These are phyloP conservation scores for Cepphus grylle DNA, from an alignment of 2,113 vertebrate genomes.

Conservation along the genomic window DNA sequence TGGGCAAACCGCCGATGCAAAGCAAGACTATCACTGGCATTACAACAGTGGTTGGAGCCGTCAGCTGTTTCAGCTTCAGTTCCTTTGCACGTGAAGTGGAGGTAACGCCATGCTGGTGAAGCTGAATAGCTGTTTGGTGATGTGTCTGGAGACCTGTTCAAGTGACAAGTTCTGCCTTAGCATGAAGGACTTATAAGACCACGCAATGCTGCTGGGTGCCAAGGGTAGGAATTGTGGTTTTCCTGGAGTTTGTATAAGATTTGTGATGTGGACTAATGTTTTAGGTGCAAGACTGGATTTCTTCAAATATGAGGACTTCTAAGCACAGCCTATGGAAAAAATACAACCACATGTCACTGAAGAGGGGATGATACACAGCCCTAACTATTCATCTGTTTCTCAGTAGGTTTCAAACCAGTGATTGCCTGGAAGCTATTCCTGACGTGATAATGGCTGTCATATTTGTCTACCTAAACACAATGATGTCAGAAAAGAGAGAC, in stretches of 20 bases:
- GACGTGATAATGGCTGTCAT: conserved; percentile 11
- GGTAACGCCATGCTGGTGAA: background rate
- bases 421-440: conserved; percentile 2
- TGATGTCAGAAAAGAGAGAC: conserved; percentile 12
- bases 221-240: background rate
- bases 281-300: background rate
- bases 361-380: background rate
- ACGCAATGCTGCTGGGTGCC: background rate
- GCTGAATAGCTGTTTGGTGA: background rate
- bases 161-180: background rate
- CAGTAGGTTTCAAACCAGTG: background rate
- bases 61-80: background rate
- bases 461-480: conserved; percentile 5
- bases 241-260: background rate
- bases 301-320: background rate
- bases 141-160: background rate
- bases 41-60: background rate
- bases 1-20: background rate
- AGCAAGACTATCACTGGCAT: background rate
- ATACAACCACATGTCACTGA: background rate
- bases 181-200: background rate
- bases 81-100: background rate
- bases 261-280: background rate
- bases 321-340: background rate
- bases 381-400: background rate